phyloP scores from a whole-genome alignment of 1,140 invertebrate genomes.

The Aphidius gifuensis region DNA sequence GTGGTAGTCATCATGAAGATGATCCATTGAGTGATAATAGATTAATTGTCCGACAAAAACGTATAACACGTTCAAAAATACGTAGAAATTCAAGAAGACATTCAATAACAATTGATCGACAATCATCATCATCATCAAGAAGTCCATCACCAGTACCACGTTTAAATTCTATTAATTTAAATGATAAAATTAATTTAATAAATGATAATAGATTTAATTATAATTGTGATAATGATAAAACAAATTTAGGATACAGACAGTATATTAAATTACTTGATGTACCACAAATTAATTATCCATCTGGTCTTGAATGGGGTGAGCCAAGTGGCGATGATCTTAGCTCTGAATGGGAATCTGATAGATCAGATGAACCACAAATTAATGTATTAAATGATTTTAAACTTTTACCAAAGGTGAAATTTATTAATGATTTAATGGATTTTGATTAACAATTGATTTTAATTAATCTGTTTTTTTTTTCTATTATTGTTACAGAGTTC shows the following conservation, averaged over 20 bases:
- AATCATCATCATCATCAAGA: slow-evolving; percentile 42
- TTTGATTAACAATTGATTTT: background rate
- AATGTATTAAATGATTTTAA: slow-evolving; percentile 27
- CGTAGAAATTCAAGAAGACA: slow-evolving; percentile 39
- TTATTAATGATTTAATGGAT: slow-evolving; percentile 1
- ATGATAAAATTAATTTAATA: background rate
- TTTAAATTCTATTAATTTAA: background rate
- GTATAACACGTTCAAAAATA: slow-evolving; percentile 35
- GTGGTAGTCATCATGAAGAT: slow-evolving; percentile 22
- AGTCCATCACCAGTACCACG: slow-evolving; percentile 39
- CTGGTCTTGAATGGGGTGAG: slow-evolving; percentile 72
- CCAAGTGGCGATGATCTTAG: slow-evolving; percentile 83
- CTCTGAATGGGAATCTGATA: slow-evolving; percentile 86
- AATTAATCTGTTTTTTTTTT: slow-evolving; percentile 11
- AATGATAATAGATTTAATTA: background rate
- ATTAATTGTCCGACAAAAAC: slow-evolving; percentile 29
- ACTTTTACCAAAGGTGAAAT: slow-evolving; percentile 39
- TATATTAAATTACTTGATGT: slow-evolving; percentile 75
- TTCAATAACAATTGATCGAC: slow-evolving; percentile 30
- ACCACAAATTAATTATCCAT: slow-evolving; percentile 52
- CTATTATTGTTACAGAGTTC: slow-evolving; percentile 71
- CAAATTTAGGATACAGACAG: slow-evolving; percentile 69
- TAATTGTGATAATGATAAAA: slow-evolving; percentile 41
- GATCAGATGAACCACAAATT: slow-evolving; percentile 44
- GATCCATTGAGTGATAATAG: slow-evolving; percentile 30